These are phyloP conservation scores for Actinemys pallida DNA, from an alignment of 2,113 vertebrate species.

Conservation along the genomic window DNA sequence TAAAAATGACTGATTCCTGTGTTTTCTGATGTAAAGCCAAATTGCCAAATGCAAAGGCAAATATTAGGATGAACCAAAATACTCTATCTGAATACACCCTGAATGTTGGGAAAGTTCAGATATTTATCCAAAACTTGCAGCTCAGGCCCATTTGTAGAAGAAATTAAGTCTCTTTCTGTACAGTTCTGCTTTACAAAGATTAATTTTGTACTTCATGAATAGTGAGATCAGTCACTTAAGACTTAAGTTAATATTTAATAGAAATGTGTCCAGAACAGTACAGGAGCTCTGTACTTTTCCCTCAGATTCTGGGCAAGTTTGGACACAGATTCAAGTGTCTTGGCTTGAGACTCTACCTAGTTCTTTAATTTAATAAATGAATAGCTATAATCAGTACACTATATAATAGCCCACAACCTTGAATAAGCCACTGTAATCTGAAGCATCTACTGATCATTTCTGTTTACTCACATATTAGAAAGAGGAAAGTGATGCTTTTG, in stretches of 20 bases:
- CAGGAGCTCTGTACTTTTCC: background rate
- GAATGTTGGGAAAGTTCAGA: background rate
- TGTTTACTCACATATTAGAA: constrained; percentile 53
- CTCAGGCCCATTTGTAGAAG: background rate
- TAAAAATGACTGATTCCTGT: constrained; percentile 14
- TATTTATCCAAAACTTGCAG: background rate
- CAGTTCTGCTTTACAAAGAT: constrained; percentile 6
- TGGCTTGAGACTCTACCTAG: background rate
- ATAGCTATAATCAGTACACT: constrained; percentile 43
- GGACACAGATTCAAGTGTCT: background rate
- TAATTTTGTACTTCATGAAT: background rate
- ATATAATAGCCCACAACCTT: constrained; percentile 31
- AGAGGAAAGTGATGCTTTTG: constrained; percentile 53
- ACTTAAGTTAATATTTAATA: constrained; percentile 14
- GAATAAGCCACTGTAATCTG: constrained; percentile 35
- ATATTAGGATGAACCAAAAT: constrained; percentile 36
- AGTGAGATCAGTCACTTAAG: background rate
- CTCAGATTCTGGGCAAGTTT: constrained; percentile 25
- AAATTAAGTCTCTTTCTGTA: background rate
- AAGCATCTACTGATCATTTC: constrained; percentile 43
- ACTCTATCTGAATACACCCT: constrained; percentile 54
- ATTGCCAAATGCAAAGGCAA: constrained; percentile 52
- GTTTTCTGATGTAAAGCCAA: constrained; percentile 22
- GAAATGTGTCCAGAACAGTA: constrained; percentile 15
- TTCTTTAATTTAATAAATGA: background rate